Base-by-base conservation (phyloP, 2,888 invertebrate species). In the Resseliella maxima region DNA sequence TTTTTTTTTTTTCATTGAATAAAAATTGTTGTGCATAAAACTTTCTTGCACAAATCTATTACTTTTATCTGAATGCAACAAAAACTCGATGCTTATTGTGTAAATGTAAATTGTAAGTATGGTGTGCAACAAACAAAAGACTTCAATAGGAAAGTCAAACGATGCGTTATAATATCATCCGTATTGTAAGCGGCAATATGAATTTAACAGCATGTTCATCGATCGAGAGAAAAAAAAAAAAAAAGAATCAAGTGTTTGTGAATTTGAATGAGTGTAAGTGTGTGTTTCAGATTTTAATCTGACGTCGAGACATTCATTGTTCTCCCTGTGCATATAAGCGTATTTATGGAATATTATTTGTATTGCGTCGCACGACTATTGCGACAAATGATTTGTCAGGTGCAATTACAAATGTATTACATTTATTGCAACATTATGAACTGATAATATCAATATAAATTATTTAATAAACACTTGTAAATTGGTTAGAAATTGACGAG, bases 101-200 rank as follows among this genome's bases (percentile, higher is more conserved):
- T n/a, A n/a, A n/a, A n/a, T n/a, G n/a, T n/a, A n/a, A 18, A 50
- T 8, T 41, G 41, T 41, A 41, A 41, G 41, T 54, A 54, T 18
- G 5, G 54, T 72, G 15, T 38, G 38, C 38, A 38, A 38, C 83
- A 83, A 83, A 38, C 83, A 83, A 83, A 83, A 83, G 83, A 83
- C 38, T 83, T 83, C 83, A 83, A 83, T 83, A 83, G 38, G 12
- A 83, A 83, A 83, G 38, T 83, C 83, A 83, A 83, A 83, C 83
- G 83, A 83, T 83, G 83, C 83, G 83, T 83, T 83, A 83, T 38
- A 83, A 83, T 83, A 38, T 83, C 21, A 38, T 83, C n/a, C 38
- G n/a, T 10, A 83, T 83, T 83, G 36, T 72, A 12, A 31, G 15
- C 5, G 15, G 72, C 31, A 72, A 83, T 38, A 24, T 83, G 83